Percentiles rank a stretch among this genome's conserved stretches.
Evolutionary conservation across 2,888 invertebrate genomes (phyloP).

Genomic region (Drosophila multiciliata): DNA sequence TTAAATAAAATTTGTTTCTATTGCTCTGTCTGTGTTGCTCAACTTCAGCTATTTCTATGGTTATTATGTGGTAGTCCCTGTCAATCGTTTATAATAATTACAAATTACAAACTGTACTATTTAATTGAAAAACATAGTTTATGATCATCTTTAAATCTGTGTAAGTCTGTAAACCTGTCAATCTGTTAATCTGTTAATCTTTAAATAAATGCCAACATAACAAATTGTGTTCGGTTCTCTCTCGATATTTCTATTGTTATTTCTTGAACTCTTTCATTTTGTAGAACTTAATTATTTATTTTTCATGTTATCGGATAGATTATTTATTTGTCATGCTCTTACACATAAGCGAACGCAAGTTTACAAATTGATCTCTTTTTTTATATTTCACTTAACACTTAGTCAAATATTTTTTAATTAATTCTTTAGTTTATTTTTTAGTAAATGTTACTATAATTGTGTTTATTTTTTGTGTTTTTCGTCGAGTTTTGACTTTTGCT

Average conservation of each 20-base stretch:
- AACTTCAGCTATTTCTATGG: conserved; percentile 70
- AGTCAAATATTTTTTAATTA: conserved; percentile 58
- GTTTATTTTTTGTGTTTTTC: conserved; percentile 44
- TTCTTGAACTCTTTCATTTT: conserved; percentile 5
- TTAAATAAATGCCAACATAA: conserved; percentile 70
- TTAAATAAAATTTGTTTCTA: conserved; percentile 73
- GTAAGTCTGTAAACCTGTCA: conserved; percentile 26
- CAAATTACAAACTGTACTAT: conserved; percentile 59
- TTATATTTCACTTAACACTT: conserved; percentile 67
- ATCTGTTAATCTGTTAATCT: conserved; percentile 24
- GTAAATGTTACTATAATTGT: conserved; percentile 67
- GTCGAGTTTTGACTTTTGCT: conserved; percentile 56
- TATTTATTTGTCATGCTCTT: conserved; percentile 39
- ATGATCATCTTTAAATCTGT: conserved; percentile 20
- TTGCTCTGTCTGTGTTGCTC: conserved; percentile 48
- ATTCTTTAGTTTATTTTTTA: conserved; percentile 31
- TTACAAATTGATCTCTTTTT: conserved; percentile 60
- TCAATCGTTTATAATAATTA: conserved; percentile 77
- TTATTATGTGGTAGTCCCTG: conserved; percentile 80
- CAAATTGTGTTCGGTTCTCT: conserved; percentile 60
- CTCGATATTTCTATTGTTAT: conserved; percentile 38
- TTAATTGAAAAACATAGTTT: conserved; percentile 46
- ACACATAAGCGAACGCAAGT: conserved; percentile 66
- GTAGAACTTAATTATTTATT: conserved; percentile 44
- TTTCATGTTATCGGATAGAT: conserved; percentile 17